phyloP scores from a whole-genome alignment of 2,113 vertebrate species.

The Papio anubis region DNA sequence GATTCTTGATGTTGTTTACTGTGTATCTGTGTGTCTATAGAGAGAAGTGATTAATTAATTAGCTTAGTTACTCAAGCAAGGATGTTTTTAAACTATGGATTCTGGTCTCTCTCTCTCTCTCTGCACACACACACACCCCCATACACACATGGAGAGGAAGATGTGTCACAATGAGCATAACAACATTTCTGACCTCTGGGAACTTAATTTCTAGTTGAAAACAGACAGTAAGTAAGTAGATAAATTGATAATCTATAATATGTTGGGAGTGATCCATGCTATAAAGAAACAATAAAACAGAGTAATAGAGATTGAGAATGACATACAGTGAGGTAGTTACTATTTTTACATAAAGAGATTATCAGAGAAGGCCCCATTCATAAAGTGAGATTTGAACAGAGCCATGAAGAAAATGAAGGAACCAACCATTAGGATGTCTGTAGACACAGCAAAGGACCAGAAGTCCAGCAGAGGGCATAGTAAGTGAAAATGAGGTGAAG shows the following conservation, averaged over 20 bases:
- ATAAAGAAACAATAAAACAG: not conserved
- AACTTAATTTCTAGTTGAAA: not conserved
- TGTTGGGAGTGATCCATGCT: not conserved
- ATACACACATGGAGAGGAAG: too few species aligned
- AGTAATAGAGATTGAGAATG: not conserved
- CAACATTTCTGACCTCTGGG: not conserved
- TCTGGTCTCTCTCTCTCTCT: not conserved
- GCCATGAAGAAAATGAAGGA: not conserved
- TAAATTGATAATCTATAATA: not conserved
- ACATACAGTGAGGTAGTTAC: not conserved
- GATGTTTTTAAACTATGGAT: not conserved
- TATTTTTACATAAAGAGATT: not conserved
- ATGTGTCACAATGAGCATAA: not conserved
- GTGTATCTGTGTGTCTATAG: not conserved
- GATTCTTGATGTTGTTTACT: not conserved
- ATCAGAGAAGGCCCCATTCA: not conserved
- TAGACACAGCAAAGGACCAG: not conserved
- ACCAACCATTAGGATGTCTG: not conserved
- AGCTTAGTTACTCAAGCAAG: not conserved
- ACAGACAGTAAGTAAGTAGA: not conserved
- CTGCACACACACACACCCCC: not conserved
- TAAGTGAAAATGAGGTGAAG: not conserved
- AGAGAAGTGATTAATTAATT: not conserved
- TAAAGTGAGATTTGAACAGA: not conserved
- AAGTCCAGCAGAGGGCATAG: not conserved